phyloP scores from a whole-genome alignment of 2,113 vertebrate genomes.

The Pygoscelis antarcticus region DNA sequence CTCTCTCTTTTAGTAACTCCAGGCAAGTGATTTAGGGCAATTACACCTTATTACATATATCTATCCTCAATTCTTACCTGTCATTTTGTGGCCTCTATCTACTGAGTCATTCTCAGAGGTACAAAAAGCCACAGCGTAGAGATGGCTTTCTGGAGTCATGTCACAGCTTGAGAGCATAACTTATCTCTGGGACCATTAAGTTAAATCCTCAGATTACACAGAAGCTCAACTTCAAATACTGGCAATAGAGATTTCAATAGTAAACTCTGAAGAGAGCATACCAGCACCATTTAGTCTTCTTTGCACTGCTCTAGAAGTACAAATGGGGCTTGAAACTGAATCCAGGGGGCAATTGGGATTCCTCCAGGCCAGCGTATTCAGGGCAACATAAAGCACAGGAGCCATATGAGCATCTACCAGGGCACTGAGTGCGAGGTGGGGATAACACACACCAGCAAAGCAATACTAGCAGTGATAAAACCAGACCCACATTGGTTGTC shows the following conservation, averaged over 20 bases:
- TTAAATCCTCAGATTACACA: neutral
- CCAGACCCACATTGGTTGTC: neutral
- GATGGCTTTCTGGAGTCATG: neutral
- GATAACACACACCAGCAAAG: neutral
- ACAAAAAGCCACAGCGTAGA: neutral
- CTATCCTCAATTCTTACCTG: neutral
- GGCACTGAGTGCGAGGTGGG: too few species aligned
- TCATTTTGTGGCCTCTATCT: neutral
- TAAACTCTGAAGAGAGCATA: neutral
- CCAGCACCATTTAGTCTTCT: neutral
- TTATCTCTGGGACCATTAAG: neutral
- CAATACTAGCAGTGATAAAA: neutral
- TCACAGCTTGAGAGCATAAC: neutral
- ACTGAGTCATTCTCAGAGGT: neutral
- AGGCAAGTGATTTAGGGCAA: slow-evolving; percentile 19
- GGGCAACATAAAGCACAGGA: neutral
- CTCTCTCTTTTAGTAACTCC: neutral
- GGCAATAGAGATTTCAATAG: neutral
- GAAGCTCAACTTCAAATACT: neutral
- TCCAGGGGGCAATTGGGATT: neutral
- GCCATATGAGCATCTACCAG: neutral
- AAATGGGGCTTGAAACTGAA: neutral
- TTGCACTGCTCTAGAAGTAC: neutral
- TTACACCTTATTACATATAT: neutral
- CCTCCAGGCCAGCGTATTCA: neutral